Conservation (phyloP, 2,113 vertebrate genomes). For the Mohoua ochrocephala region DNA sequence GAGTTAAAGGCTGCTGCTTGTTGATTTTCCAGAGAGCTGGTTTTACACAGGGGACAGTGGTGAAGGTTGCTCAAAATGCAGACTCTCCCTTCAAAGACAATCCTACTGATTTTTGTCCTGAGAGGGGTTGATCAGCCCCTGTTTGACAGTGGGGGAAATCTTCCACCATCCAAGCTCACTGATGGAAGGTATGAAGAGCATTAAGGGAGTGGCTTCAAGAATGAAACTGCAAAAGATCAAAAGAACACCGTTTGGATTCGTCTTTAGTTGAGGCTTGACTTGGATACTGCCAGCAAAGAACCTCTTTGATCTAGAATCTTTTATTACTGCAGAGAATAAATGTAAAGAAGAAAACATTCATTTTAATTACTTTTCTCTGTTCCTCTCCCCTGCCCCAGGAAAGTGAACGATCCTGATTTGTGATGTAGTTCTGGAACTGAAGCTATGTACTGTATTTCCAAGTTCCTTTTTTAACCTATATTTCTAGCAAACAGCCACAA, state of each 20-base stretch:
- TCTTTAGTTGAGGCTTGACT: background rate
- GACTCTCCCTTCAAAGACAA: background rate
- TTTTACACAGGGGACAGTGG: background rate
- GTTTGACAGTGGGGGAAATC: background rate
- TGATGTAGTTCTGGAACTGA: background rate
- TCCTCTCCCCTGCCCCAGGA: background rate
- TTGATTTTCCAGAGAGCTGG: background rate
- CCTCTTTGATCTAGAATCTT: conserved; percentile 20
- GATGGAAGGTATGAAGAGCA: background rate
- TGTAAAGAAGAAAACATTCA: background rate
- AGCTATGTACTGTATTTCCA: background rate
- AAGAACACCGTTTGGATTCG: background rate
- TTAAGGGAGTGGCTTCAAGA: conserved; percentile 2
- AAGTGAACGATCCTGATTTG: background rate
- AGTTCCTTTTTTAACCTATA: background rate
- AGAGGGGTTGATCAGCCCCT: background rate
- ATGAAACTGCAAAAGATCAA: conserved; percentile 8
- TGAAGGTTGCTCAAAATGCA: background rate
- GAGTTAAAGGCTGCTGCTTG: background rate
- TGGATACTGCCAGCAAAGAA: background rate
- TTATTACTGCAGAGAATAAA: background rate
- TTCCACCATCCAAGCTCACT: background rate
- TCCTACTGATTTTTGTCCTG: background rate
- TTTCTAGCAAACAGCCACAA: background rate
- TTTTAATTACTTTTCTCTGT: background rate